Percentiles rank a stretch among this genome's conserved stretches.
These are phyloP conservation scores for Ferrisia virgata DNA, from an alignment of 2,888 invertebrate genomes.

Conservation along the genomic window DNA sequence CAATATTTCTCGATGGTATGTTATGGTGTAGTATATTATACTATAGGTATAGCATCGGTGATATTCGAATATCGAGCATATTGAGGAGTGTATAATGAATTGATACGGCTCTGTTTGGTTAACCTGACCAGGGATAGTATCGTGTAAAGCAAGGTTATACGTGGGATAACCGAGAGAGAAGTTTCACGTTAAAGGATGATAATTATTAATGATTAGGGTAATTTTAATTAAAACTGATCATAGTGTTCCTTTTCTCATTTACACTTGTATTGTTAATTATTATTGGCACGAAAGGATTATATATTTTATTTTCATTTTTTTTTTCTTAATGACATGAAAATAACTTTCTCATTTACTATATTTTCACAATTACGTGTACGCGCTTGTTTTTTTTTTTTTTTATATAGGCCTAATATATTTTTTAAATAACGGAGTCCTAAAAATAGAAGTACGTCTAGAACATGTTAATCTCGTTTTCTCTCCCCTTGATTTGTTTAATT, in stretches of 20 bases:
- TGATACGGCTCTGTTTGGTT: neutral
- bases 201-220: neutral
- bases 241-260: neutral
- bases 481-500: too few species aligned
- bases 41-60: too few species aligned
- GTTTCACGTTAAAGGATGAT: neutral
- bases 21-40: too few species aligned
- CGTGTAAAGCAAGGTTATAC: neutral
- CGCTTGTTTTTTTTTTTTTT: too few species aligned
- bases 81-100: neutral
- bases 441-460: too few species aligned
- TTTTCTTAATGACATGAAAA: too few species aligned
- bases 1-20: neutral
- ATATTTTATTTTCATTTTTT: neutral
- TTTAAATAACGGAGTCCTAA: too few species aligned
- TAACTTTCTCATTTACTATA: too few species aligned
- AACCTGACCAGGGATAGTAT: neutral
- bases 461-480: too few species aligned
- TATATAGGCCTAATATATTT: too few species aligned
- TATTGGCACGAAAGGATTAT: neutral
- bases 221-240: neutral
- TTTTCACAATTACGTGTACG: too few species aligned
- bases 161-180: neutral
- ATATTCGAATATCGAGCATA: neutral
- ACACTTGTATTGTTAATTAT: neutral